These are phyloP conservation scores for Porites lobata DNA, from an alignment of 92 coral and sea anemone species.

Conservation along the genomic window DNA sequence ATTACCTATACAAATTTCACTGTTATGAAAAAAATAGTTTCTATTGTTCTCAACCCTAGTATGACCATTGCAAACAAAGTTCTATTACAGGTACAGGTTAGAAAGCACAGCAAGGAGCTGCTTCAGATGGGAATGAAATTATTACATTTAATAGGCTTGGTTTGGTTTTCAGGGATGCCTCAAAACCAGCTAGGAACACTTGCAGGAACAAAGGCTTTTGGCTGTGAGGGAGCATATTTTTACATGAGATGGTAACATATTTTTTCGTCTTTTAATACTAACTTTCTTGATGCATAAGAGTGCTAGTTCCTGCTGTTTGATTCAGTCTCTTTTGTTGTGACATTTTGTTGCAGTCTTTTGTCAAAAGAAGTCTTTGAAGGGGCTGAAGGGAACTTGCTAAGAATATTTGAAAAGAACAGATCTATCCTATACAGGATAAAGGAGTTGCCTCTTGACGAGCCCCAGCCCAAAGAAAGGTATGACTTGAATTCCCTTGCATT, in stretches of 20 bases:
- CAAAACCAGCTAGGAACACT: conserved; percentile 98
- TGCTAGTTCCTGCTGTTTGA: background rate
- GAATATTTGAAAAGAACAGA: conserved; percentile 97
- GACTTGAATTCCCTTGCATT: background rate
- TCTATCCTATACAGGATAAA: conserved; percentile 80
- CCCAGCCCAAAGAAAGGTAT: conserved; percentile 51
- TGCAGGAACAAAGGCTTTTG: conserved; percentile 81
- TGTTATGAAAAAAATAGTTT: too few species aligned
- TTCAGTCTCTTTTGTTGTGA: too few species aligned
- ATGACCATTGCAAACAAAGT: too few species aligned
- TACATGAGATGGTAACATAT: conserved; percentile 92
- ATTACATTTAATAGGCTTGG: background rate
- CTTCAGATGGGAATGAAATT: background rate
- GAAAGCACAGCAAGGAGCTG: background rate
- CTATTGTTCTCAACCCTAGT: too few species aligned
- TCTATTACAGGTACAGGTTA: too few species aligned
- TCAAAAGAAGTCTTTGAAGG: conserved; percentile 97
- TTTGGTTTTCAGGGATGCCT: conserved; percentile 87
- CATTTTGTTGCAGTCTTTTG: conserved; percentile 71
- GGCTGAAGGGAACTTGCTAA: conserved; percentile 95
- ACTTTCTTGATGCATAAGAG: too few species aligned
- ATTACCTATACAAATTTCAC: too few species aligned
- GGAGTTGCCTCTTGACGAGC: conserved; percentile 80
- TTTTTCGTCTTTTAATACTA: too few species aligned
- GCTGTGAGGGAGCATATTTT: conserved; percentile 97